A percentile compares a stretch with the other conserved stretches of the same genome.
Evolutionary conservation across 2,888 invertebrate genomes (phyloP).

Genomic region (Lasioglossum leucozonium): DNA sequence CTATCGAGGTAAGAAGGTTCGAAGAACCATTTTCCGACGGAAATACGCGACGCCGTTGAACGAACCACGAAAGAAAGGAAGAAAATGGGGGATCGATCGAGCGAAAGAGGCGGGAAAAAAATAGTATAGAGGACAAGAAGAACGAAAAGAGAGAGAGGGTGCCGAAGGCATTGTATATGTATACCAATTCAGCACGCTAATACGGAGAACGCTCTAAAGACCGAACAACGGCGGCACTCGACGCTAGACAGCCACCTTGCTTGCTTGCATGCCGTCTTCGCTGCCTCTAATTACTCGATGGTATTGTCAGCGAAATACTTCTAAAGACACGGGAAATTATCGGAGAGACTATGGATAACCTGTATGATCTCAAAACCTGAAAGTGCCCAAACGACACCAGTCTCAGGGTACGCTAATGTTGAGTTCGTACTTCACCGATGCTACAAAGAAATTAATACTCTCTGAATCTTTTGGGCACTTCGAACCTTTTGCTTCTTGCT

Average conservation of each 20-base stretch:
- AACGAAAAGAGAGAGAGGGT: background rate
- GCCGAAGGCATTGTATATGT: background rate
- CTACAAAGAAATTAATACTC: too few relatives aligned
- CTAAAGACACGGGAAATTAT: background rate
- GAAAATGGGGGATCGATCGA: background rate
- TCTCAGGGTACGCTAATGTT: too few relatives aligned
- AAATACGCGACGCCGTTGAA: background rate
- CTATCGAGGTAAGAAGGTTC: background rate
- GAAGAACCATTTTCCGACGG: background rate
- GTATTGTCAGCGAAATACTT: slow-evolving; percentile 1
- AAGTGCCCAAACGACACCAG: background rate
- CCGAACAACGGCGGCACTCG: background rate
- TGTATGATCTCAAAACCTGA: background rate
- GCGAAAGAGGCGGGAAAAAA: background rate
- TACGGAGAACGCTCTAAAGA: slow-evolving; percentile 5
- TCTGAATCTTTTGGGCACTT: too few relatives aligned
- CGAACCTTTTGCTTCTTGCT: too few relatives aligned
- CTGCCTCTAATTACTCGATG: background rate
- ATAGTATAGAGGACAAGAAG: background rate
- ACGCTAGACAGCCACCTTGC: slow-evolving; percentile 9
- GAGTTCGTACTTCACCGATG: too few relatives aligned
- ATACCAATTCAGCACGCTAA: background rate
- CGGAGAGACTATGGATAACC: background rate
- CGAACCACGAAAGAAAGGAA: background rate
- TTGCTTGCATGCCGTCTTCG: background rate